Evolutionary conservation across 1,140 invertebrate genomes (phyloP), one percentile per base, ranked within the genome.

Genomic region (Drosophila yakuba): DNA sequence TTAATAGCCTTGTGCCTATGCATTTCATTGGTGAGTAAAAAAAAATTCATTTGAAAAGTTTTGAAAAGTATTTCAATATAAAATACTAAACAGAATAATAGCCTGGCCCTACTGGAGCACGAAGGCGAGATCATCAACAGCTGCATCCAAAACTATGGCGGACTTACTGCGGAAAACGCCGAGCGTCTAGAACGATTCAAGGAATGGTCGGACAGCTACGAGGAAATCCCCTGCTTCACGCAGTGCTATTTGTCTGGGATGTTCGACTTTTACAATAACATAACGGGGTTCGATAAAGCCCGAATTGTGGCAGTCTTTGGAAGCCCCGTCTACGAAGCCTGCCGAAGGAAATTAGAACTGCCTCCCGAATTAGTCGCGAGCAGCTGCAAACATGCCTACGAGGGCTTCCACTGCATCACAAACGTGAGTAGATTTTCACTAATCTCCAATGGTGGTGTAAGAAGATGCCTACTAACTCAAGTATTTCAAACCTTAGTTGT

Each of bases 161-260:
- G 90, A 1, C 47, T 85, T 0, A 82, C 57, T 10, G 4, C 25
- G 1, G 69, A 69, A 1, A 85, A 64, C 11, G 51, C 39, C 0
- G 51, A 77, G 10, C 86, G 90, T 2, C 57, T 91, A 32, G 54
- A 55, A 10, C 73, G 90, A 2, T 91, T 74, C n/a, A 80, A 74
- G 11, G 48, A 90, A 7, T 91, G 90, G 90, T 85, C 90, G 1
- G 76, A 80, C 0, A 36, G 8, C 6, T 75, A 77, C 25, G 90
- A 91, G 52, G 90, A 91, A 44, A 69, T 91, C 28, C 90, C 90
- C 17, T 91, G 90, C 52, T 91, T 91, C 17, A 86, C 80, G 0
- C 78, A 77, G 11, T 91, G 90, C 41, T 91, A 91, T 57, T 48
- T 91, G 0, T 57, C 35, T 5, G 75, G 83, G 6, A 86, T 89